Evolutionary conservation across 2,888 invertebrate species (phyloP).

Genomic region (Cenopis cana): DNA sequence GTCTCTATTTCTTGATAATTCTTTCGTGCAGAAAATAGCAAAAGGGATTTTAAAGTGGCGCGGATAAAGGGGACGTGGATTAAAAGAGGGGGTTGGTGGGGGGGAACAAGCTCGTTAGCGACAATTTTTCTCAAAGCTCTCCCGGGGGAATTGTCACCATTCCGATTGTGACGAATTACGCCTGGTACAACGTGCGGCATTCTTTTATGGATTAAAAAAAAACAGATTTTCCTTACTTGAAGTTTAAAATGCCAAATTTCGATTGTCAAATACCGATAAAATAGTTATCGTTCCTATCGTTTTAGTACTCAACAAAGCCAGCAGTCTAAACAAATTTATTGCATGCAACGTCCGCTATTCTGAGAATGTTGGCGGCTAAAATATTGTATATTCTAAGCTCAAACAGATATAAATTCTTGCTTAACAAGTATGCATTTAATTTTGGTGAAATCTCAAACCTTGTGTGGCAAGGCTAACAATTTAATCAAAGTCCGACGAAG

Average conservation of each 20-base stretch:
- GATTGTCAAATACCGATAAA: not conserved
- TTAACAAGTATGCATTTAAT: conserved; percentile 41
- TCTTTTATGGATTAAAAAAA: conserved; percentile 65
- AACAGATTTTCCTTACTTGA: not conserved
- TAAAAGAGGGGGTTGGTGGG: conserved; percentile 65
- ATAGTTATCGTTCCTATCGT: not conserved
- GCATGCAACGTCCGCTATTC: conserved; percentile 25
- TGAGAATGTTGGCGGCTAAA: conserved; percentile 26
- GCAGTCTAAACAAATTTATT: conserved; percentile 24
- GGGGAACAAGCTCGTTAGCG: conserved; percentile 79
- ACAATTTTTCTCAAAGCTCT: conserved; percentile 83
- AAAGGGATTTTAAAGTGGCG: conserved; percentile 82
- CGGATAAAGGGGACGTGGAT: conserved; percentile 72
- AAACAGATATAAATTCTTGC: conserved; percentile 40
- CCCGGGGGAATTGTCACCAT: conserved; percentile 80
- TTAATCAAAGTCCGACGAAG: conserved; percentile 65
- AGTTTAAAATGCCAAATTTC: conserved; percentile 7
- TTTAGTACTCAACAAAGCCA: not conserved
- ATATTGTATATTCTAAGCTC: conserved; percentile 35
- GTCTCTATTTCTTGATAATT: conserved; percentile 75
- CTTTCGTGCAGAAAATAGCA: conserved; percentile 76
- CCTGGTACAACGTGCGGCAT: conserved; percentile 66
- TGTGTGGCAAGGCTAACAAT: conserved; percentile 52
- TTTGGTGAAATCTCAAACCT: conserved; percentile 36
- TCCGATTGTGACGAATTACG: conserved; percentile 83